A percentile compares a stretch with the other conserved stretches of the same genome.
Conservation (phyloP, 2,797 vertebrate genomes). For the Smutsia temminckii region DNA sequence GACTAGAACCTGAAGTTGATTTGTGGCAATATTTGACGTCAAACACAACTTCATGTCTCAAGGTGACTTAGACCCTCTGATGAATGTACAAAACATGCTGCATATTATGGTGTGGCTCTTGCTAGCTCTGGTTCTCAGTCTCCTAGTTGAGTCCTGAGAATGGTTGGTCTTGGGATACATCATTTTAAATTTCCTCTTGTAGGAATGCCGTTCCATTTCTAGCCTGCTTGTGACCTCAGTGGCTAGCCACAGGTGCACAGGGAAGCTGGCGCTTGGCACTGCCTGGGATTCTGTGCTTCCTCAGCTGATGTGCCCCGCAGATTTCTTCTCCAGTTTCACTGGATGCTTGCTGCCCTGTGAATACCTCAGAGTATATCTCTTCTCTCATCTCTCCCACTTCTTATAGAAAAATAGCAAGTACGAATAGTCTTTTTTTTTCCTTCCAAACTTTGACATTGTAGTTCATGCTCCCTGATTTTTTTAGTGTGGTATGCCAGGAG, state of each 20-base stretch:
- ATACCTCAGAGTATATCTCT: background rate
- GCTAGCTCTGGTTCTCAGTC: background rate
- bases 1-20: background rate
- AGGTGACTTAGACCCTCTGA: background rate
- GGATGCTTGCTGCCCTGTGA: background rate
- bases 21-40: background rate
- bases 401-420: constrained; percentile 20
- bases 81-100: background rate
- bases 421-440: background rate
- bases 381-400: background rate
- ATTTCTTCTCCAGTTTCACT: background rate
- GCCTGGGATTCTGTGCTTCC: background rate
- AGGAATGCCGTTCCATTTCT: constrained; percentile 48
- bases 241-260: constrained; percentile 30
- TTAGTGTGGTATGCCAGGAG: background rate
- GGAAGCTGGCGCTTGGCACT: background rate
- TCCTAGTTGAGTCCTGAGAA: background rate
- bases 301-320: background rate
- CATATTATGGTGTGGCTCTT: background rate
- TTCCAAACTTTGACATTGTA: background rate
- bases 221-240: constrained; percentile 32
- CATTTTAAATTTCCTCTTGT: constrained; percentile 40
- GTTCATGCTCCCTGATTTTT: background rate
- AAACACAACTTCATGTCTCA: background rate
- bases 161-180: background rate